These are phyloP conservation scores for Sitta europaea DNA, from an alignment of 2,113 vertebrate genomes.

Conservation along the genomic window DNA sequence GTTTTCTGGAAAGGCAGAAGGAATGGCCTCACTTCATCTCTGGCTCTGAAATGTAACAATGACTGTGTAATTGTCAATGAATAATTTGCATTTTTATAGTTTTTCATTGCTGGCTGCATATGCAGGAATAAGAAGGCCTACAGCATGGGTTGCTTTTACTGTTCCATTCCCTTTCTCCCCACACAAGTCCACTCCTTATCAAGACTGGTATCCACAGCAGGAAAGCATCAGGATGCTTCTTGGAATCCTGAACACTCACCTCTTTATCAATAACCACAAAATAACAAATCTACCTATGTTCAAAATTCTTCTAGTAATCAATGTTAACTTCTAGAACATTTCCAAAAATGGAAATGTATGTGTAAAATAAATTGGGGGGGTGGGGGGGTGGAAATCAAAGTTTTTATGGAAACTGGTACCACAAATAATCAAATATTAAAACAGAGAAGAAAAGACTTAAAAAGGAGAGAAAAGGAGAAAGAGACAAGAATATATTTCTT, in stretches of 20 bases:
- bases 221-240: not conserved
- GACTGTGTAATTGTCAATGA: not conserved
- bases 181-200: not conserved
- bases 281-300: not conserved
- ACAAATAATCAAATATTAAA: not conserved
- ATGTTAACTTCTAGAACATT: not conserved
- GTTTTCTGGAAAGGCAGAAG: not conserved
- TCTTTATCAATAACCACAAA: not conserved
- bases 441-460: not conserved
- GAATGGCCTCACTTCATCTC: not conserved
- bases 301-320: not conserved
- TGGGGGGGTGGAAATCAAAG: rapidly evolving
- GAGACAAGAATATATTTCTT: not conserved
- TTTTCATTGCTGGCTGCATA: not conserved
- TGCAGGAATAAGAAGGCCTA: not conserved
- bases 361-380: not conserved
- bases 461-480: not conserved
- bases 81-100: not conserved
- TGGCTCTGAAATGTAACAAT: not conserved
- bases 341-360: not conserved
- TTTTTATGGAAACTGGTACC: not conserved
- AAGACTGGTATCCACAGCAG: not conserved
- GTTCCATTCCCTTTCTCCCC: not conserved
- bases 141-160: not conserved
- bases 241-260: not conserved